Conservation (phyloP, 2,113 vertebrate genomes). For the Grantiella picta region DNA sequence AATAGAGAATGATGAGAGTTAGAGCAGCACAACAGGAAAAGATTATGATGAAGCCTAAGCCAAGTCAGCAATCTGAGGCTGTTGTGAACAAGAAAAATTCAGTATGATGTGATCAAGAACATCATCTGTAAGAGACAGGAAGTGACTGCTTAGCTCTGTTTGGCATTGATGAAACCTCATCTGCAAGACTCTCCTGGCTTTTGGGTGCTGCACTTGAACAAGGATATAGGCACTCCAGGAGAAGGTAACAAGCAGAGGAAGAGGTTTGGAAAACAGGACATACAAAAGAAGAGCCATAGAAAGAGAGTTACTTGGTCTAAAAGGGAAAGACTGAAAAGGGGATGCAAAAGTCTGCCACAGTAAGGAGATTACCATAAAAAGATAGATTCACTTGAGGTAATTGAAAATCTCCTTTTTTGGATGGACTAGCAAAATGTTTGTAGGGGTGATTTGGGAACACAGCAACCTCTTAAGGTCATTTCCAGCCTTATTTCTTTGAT, state of each 20-base stretch:
- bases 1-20: background rate
- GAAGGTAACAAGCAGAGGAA: background rate
- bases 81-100: background rate
- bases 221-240: background rate
- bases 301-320: background rate
- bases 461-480: background rate
- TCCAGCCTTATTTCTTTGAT: background rate
- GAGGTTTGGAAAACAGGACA: background rate
- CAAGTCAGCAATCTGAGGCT: background rate
- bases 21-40: background rate
- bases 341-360: background rate
- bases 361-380: constrained; percentile 7
- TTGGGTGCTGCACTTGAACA: background rate
- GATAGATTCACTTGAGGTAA: background rate
- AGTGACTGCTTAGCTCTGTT: background rate
- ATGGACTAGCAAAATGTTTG: background rate
- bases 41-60: background rate
- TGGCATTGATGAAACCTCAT: background rate
- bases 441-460: background rate
- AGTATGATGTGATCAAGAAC: background rate
- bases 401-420: background rate
- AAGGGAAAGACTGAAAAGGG: background rate
- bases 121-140: background rate
- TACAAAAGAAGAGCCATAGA: background rate
- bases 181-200: background rate